These are phyloP conservation scores for zebrafish (Danio rerio) DNA, from an alignment of 2,113 vertebrate genomes.

Conservation along the genomic window DNA sequence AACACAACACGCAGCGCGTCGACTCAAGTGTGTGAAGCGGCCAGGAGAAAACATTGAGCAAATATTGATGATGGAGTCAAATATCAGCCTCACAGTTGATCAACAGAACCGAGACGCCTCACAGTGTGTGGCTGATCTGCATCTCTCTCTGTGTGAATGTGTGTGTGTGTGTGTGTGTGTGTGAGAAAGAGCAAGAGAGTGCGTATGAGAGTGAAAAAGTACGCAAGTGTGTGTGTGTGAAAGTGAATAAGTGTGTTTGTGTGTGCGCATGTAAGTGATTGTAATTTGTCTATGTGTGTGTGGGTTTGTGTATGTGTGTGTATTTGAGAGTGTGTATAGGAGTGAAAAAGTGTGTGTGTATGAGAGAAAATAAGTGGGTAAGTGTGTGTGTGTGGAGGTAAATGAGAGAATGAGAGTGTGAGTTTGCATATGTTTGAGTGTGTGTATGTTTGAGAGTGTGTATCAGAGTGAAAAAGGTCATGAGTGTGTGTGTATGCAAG, in stretches of 20 bases:
- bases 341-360: neutral
- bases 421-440: no score
- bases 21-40: neutral
- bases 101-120: neutral
- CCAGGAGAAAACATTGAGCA: neutral
- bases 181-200: neutral
- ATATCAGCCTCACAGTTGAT: neutral
- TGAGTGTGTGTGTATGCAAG: no score
- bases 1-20: neutral
- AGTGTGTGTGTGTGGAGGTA: neutral
- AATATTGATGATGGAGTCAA: constrained; percentile 18
- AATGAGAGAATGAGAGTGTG: no score
- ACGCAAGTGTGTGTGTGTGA: no score
- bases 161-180: neutral
- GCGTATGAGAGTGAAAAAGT: no score
- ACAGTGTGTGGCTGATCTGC: neutral
- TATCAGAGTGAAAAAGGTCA: no score
- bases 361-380: no score
- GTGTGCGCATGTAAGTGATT: neutral
- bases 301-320: neutral
- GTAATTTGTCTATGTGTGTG: neutral
- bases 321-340: neutral
- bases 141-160: neutral
- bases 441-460: no score
- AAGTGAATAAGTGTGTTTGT: neutral